phyloP scores from a whole-genome alignment of 2,113 vertebrate genomes.

The Elephas maximus region DNA sequence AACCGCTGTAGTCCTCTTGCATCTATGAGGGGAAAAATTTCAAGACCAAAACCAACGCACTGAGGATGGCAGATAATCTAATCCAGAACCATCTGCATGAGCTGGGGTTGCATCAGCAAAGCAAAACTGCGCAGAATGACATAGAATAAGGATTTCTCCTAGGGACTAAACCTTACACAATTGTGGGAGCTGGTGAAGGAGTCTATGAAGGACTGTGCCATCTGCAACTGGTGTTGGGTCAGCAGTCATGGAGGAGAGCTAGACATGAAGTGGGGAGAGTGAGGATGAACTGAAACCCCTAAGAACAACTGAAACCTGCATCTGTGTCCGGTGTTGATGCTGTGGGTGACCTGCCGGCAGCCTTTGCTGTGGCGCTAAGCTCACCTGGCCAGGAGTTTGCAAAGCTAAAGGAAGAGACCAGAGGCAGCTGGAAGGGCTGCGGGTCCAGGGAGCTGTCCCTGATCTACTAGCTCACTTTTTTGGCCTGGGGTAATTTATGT shows the following conservation, averaged over 20 bases:
- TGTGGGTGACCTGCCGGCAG: not conserved
- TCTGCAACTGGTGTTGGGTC: not conserved
- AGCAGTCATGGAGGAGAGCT: not conserved
- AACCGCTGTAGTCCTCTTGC: not conserved
- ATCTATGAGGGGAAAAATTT: not conserved
- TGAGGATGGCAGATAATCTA: not conserved
- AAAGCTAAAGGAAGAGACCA: not conserved
- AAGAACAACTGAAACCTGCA: not conserved
- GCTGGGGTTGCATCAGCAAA: not conserved
- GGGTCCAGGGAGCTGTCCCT: not conserved
- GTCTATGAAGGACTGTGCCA: not conserved
- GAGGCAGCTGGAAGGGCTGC: not conserved
- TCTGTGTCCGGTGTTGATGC: not conserved
- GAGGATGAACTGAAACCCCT: not conserved
- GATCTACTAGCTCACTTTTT: not conserved
- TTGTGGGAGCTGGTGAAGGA: not conserved
- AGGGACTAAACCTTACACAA: not conserved
- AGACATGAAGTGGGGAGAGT: not conserved
- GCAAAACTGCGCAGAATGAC: not conserved
- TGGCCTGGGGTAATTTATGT: not conserved
- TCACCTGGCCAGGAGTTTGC: not conserved
- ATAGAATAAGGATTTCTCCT: not conserved
- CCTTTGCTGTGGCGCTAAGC: not conserved
- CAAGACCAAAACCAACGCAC: not conserved
- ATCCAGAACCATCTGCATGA: not conserved